Evolutionary conservation across 2,888 invertebrate species (phyloP).

Genomic region (Candidula unifasciata): DNA sequence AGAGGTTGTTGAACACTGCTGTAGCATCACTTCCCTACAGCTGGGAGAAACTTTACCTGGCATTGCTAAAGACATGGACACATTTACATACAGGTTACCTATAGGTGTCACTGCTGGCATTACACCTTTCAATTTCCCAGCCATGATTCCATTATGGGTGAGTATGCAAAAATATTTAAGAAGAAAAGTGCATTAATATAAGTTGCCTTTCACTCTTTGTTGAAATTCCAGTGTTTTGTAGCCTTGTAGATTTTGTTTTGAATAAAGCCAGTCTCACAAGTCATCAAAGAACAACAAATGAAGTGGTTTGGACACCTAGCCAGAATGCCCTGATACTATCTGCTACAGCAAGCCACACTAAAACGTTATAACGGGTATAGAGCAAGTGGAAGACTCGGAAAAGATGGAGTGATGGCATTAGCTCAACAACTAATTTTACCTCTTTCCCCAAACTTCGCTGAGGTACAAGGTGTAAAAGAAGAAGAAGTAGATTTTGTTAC

Average conservation of each 20-base stretch:
- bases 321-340: no score
- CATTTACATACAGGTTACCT: constrained; percentile 92
- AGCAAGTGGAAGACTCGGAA: no score
- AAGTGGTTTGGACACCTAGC: no score
- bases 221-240: not conserved
- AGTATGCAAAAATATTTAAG: constrained; percentile 52
- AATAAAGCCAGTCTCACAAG: no score
- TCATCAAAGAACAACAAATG: no score
- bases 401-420: no score
- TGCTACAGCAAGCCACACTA: no score
- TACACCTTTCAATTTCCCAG: constrained; percentile 99
- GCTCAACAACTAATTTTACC: no score
- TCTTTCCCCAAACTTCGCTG: no score
- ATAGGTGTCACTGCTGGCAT: constrained; percentile 96
- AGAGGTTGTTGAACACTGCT: constrained; percentile 96
- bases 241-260: not conserved
- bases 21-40: constrained; percentile 93
- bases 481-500: no score
- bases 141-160: constrained; percentile 98
- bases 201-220: not conserved
- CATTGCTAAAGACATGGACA: constrained; percentile 97
- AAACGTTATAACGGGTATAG: no score
- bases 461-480: no score
- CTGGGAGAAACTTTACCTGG: constrained; percentile 93
- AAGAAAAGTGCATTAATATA: not conserved